Evolutionary conservation across 1,140 invertebrate genomes (phyloP).

Genomic region (Drosophila punjabiensis): DNA sequence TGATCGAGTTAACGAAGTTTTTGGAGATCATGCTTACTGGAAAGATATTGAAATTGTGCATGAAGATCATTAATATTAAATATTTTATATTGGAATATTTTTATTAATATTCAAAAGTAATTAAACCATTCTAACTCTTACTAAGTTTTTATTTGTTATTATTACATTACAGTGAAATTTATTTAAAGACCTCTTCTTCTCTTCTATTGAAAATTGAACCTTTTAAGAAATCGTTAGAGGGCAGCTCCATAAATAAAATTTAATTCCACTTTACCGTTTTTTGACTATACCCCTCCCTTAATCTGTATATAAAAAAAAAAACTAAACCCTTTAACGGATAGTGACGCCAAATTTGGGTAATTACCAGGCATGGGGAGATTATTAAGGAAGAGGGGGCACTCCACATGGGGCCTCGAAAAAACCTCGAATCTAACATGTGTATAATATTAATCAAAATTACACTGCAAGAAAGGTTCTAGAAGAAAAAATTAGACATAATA

Average conservation of each 20-base stretch:
- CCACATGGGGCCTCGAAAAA: conserved; percentile 53
- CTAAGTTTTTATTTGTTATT: neutral
- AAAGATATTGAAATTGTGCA: conserved; percentile 37
- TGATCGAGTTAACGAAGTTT: neutral
- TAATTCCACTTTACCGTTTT: conserved; percentile 67
- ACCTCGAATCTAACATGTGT: conserved; percentile 59
- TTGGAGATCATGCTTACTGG: conserved; percentile 28
- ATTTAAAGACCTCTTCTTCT: neutral
- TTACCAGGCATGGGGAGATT: conserved; percentile 55
- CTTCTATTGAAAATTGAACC: conserved; percentile 1
- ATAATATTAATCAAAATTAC: conserved; percentile 81
- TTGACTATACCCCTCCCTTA: conserved; percentile 24
- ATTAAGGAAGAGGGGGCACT: conserved; percentile 49
- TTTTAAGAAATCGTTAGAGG: conserved; percentile 24
- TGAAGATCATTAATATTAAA: neutral
- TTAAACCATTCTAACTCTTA: neutral
- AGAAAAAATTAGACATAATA: neutral
- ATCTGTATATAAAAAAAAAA: conserved; percentile 5
- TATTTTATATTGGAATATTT: neutral
- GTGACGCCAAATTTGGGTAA: conserved; percentile 82
- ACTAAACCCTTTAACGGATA: conserved; percentile 69
- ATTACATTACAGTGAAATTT: neutral
- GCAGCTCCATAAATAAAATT: conserved; percentile 62
- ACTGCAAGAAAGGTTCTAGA: conserved; percentile 33
- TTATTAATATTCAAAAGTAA: neutral